Evolutionary conservation across 2,113 vertebrate genomes (phyloP).

Genomic region (Peromyscus leucopus): DNA sequence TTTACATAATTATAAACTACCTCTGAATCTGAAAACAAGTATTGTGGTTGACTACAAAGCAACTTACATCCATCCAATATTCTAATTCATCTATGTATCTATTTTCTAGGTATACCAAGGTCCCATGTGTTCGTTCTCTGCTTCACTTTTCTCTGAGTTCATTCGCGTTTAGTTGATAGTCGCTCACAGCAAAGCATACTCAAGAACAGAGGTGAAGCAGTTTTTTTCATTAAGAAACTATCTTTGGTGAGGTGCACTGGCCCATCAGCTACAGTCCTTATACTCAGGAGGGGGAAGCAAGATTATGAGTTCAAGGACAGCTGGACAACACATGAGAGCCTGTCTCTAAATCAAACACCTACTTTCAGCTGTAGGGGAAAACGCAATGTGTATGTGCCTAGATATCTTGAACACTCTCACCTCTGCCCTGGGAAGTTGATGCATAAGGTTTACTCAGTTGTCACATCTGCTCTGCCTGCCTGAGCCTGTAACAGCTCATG

Average conservation of each 20-base stretch:
- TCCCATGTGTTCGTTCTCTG: neutral
- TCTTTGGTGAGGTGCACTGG: neutral
- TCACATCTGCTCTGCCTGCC: neutral
- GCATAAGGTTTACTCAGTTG: neutral
- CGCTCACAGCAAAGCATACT: neutral
- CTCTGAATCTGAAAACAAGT: constrained; percentile 17
- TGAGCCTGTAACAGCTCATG: accelerated
- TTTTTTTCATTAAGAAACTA: neutral
- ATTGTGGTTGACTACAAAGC: neutral
- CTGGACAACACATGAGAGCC: neutral
- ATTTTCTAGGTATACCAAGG: neutral
- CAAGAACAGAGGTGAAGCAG: constrained; percentile 12
- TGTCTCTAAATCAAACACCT: neutral
- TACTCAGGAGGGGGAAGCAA: neutral
- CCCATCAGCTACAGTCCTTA: neutral
- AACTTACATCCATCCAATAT: neutral
- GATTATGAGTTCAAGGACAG: neutral
- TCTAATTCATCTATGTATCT: neutral
- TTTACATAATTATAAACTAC: constrained; percentile 4
- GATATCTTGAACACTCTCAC: constrained; percentile 2
- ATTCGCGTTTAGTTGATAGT: neutral
- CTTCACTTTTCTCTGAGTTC: neutral
- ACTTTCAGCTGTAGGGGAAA: constrained; percentile 11
- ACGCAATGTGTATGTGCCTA: neutral
- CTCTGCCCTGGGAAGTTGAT: neutral